Conservation (phyloP, 2,797 vertebrate genomes). For the Amphiprion clarkii region DNA sequence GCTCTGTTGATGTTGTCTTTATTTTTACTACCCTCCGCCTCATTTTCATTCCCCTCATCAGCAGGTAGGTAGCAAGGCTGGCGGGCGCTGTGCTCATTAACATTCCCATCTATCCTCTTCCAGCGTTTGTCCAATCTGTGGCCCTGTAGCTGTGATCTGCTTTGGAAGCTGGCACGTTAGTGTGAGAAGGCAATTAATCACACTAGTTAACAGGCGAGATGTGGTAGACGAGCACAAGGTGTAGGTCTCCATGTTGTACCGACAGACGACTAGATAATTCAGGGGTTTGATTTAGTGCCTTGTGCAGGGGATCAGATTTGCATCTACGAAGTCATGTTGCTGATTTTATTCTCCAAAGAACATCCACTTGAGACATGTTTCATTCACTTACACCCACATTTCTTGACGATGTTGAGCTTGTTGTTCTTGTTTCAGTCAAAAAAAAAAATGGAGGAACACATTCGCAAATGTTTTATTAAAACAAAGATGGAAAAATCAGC, state of each 20-base stretch:
- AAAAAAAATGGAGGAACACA: neutral
- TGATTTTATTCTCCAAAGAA: slow-evolving; percentile 8
- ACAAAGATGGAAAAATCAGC: neutral
- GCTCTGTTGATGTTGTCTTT: slow-evolving; percentile 11
- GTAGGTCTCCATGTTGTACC: slow-evolving; percentile 49
- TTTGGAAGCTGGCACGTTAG: slow-evolving; percentile 53
- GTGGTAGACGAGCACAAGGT: slow-evolving; percentile 59
- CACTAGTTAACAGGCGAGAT: slow-evolving; percentile 58
- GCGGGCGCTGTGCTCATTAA: slow-evolving; percentile 49
- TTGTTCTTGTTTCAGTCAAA: neutral
- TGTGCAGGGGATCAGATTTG: slow-evolving; percentile 17
- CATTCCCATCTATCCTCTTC: slow-evolving; percentile 61
- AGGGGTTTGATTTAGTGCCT: slow-evolving; percentile 40
- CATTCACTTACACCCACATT: neutral
- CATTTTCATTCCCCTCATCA: slow-evolving; percentile 39
- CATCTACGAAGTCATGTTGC: slow-evolving; percentile 7
- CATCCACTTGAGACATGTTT: neutral
- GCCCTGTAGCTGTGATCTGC: slow-evolving; percentile 54
- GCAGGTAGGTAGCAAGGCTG: slow-evolving; percentile 28
- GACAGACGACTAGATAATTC: slow-evolving; percentile 46
- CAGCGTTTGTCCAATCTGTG: slow-evolving; percentile 55
- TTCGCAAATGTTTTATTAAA: slow-evolving; percentile 1
- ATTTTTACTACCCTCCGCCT: slow-evolving; percentile 28
- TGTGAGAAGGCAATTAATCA: slow-evolving; percentile 72
- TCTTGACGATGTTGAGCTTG: slow-evolving; percentile 11